Percentiles rank a stretch among this genome's conserved stretches.
Conservation (phyloP, 2,797 vertebrate species). For the Myripristis murdjan region DNA sequence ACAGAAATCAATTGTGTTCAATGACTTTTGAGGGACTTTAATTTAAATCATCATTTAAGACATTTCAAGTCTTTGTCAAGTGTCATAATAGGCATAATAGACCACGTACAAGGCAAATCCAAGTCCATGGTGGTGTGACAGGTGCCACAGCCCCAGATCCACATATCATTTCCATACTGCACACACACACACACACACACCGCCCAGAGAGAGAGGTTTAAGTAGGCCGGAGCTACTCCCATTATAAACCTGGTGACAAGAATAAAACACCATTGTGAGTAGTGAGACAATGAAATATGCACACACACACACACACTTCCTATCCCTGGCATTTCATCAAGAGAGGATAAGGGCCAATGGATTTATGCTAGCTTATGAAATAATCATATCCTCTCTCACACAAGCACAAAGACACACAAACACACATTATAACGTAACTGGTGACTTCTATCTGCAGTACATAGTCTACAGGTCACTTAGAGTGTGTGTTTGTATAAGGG, state of each 20-base stretch:
- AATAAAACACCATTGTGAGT: conserved; percentile 59
- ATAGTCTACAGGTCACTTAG: conserved; percentile 42
- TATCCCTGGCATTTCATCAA: conserved; percentile 19
- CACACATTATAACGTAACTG: conserved; percentile 23
- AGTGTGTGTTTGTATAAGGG: conserved; percentile 46
- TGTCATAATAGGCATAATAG: background rate
- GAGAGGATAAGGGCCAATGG: conserved; percentile 18
- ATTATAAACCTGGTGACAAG: conserved; percentile 61
- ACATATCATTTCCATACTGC: conserved; percentile 32
- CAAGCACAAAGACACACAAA: conserved; percentile 12
- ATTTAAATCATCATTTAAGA: too few relatives aligned
- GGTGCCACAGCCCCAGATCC: conserved; percentile 31
- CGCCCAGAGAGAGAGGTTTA: conserved; percentile 39
- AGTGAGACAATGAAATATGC: conserved; percentile 27
- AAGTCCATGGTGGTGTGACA: conserved; percentile 17
- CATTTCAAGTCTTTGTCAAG: too few relatives aligned
- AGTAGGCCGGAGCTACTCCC: conserved; percentile 48
- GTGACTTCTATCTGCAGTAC: conserved; percentile 38
- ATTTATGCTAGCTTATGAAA: conserved; percentile 22
- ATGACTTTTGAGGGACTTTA: too few relatives aligned
- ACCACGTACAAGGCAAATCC: conserved; percentile 8
- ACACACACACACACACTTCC: conserved; percentile 44
- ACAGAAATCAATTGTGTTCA: too few relatives aligned
- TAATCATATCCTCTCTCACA: background rate
- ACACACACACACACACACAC: conserved; percentile 8